Evolutionary conservation across 1,140 invertebrate species (phyloP), one percentile per base, ranked within the genome.

Genomic region (Drosophila malerkotliana): DNA sequence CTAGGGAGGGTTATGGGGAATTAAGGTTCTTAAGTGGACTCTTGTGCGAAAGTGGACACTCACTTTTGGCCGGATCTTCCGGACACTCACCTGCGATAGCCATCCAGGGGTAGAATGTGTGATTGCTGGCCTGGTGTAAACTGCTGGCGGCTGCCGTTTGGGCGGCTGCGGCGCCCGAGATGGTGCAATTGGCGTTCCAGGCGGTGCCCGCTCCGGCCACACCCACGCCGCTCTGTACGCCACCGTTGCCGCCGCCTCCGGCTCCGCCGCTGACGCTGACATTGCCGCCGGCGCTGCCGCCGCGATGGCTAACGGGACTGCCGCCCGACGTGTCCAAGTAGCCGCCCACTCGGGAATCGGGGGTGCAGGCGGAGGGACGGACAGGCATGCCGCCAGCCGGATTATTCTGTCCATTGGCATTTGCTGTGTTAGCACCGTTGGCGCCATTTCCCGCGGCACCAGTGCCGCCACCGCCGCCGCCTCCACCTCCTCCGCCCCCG

Each of bases 31-130:
- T 49, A 66, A 45, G 37, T 66, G 71, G 72, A 63, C 54, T 37
- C 34, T 57, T 78, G 63, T 71, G 62, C 67, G 54, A 21, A 48
- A 48, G 67, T 77, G 63, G 76, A 83, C 81, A 85, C 81, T 85
- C 81, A 85, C 81, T 85, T 85, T 85, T 85, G 82, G 49, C 88
- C 81, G 82, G 82, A 89, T 88, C 82, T 64, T 81, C 83, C 55
- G 66, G 77, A 68, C 64, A 90, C 96, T 96, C 93, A 98, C 97
- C 97, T 98, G 97, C 97, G 94, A 98, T 98, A 93, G 97, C 97
- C 97, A 98, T 98, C 97, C 97, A 98, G 72, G 97, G 97, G 93
- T 98, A 98, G 94, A 98, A 98, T 90, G 97, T 98, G 94, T 98
- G 97, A 92, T 96, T 97, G 92, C 95, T 94, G 92, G 95, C 94